Conservation (phyloP, 2,113 vertebrate genomes). For the Neoarius graeffei region DNA sequence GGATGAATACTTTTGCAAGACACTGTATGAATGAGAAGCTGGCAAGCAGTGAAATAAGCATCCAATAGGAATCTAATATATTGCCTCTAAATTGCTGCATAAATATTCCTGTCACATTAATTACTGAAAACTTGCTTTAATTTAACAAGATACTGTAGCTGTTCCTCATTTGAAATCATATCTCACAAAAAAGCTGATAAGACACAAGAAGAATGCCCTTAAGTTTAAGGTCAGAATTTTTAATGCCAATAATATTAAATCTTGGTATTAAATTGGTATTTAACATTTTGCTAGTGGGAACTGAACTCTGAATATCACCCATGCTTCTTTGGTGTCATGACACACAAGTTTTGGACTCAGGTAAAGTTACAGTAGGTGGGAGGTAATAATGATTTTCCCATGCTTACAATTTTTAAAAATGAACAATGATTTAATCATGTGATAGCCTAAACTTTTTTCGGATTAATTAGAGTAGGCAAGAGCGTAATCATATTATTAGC, state of each 20-base stretch:
- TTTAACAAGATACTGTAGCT: neutral
- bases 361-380: neutral
- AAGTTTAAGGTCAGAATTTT: neutral
- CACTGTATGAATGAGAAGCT: neutral
- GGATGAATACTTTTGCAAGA: no score
- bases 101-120: constrained; percentile 8
- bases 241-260: neutral
- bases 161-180: neutral
- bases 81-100: neutral
- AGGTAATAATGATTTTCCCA: neutral
- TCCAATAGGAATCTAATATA: neutral
- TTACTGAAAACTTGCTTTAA: neutral
- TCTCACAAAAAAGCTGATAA: neutral
- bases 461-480: neutral
- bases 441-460: neutral
- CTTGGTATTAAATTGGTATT: neutral
- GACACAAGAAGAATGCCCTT: neutral
- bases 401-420: neutral
- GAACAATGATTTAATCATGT: neutral
- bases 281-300: neutral
- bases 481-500: neutral
- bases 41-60: neutral
- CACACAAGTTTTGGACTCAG: neutral
- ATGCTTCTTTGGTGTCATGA: neutral
- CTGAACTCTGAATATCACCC: neutral